These are phyloP conservation scores for Lagorchestes hirsutus DNA, from an alignment of 2,797 vertebrate genomes.

Conservation along the genomic window DNA sequence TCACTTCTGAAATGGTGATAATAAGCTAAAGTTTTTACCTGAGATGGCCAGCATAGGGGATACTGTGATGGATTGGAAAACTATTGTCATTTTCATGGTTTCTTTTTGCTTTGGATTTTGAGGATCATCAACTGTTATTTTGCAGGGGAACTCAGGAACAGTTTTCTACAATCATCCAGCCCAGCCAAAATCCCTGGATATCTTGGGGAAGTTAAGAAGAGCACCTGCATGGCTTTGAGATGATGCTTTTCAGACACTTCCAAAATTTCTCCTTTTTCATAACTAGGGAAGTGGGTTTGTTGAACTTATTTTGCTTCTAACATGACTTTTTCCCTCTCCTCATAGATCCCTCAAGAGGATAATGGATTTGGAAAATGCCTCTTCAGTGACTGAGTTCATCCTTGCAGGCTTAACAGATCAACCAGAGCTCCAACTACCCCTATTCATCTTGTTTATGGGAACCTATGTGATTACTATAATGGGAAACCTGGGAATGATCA, in stretches of 20 bases:
- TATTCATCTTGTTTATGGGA: constrained; percentile 54
- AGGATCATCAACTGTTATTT: not conserved
- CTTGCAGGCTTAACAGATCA: constrained; percentile 50
- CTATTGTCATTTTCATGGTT: not conserved
- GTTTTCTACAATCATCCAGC: not conserved
- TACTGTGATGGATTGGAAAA: not conserved
- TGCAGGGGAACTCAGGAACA: not conserved
- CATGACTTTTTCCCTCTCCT: not conserved
- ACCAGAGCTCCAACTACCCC: constrained; percentile 9
- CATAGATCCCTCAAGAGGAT: not conserved
- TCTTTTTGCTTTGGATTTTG: not conserved
- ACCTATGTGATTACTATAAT: constrained; percentile 43
- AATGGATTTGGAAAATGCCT: constrained; percentile 46
- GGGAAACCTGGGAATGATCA: constrained; percentile 48
- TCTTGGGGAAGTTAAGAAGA: not conserved
- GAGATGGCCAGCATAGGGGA: not conserved
- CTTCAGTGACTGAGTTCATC: constrained; percentile 47
- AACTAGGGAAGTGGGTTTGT: no score
- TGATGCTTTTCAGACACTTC: no score
- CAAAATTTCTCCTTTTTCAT: no score
- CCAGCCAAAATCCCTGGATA: not conserved
- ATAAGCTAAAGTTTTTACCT: not conserved
- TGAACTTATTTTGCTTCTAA: no score
- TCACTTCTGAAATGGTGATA: not conserved
- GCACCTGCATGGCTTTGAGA: no score